phyloP scores from a whole-genome alignment of 2,113 vertebrate genomes.

The Labrus mixtus region DNA sequence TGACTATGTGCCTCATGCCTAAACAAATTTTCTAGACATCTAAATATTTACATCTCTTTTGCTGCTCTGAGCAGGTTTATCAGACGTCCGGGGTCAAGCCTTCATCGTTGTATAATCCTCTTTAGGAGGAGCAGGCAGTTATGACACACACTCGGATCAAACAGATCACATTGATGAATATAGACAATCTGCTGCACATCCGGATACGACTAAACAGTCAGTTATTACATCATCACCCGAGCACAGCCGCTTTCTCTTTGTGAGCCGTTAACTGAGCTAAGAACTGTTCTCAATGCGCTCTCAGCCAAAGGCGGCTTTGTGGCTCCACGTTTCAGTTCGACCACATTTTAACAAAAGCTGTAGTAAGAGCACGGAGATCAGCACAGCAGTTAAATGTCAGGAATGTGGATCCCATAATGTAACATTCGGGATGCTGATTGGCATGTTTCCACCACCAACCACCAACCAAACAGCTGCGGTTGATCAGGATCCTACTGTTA shows the following conservation, averaged over 20 bases:
- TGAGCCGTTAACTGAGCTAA: conserved; percentile 1
- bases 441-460: conserved; percentile 1
- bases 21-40: conserved; percentile 17
- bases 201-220: not conserved
- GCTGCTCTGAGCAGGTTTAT: conserved; percentile 22
- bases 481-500: conserved; percentile 16
- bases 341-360: conserved; percentile 1
- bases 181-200: conserved; percentile 26
- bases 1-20: conserved; percentile 3
- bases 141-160: not conserved
- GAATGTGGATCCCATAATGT: conserved; percentile 44
- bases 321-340: not conserved
- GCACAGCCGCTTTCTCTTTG: not conserved
- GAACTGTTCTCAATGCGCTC: not conserved
- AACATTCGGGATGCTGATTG: conserved; percentile 13
- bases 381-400: not conserved
- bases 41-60: conserved; percentile 34
- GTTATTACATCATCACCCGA: conserved; percentile 20
- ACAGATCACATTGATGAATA: conserved; percentile 14
- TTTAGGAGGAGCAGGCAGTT: conserved; percentile 8
- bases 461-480: conserved; percentile 29
- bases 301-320: not conserved
- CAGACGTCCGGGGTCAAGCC: conserved; percentile 24
- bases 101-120: conserved; percentile 38
- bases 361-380: not conserved